Evolutionary conservation across 2,113 vertebrate genomes (phyloP).

Genomic region (Megaceryle torquata): DNA sequence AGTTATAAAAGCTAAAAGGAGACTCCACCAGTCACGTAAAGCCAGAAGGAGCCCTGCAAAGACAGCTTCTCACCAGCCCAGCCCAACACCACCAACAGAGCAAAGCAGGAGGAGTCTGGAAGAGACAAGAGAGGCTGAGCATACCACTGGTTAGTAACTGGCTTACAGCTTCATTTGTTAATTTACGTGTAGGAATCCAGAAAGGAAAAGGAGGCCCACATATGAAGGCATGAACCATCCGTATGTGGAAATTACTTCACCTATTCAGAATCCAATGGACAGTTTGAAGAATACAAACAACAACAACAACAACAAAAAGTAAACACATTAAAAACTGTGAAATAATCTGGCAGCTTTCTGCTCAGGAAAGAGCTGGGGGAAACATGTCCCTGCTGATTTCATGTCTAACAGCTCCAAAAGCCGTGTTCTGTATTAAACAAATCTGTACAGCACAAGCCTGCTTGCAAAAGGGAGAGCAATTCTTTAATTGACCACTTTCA

Average conservation of each 20-base stretch:
- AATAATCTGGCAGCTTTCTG: conserved; percentile 36
- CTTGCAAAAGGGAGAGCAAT: conserved; percentile 10
- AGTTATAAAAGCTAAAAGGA: background rate
- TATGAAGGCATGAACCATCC: conserved; percentile 5
- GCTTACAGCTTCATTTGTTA: background rate
- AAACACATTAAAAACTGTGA: background rate
- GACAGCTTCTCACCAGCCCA: background rate
- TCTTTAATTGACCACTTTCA: background rate
- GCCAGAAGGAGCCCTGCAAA: background rate
- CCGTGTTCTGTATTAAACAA: conserved; percentile 20
- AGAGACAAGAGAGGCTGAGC: background rate
- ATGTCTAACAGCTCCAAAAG: conserved; percentile 12
- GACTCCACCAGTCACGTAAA: background rate
- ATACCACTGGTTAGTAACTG: background rate
- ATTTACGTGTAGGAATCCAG: conserved; percentile 4
- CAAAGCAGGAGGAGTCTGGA: background rate
- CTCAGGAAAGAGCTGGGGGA: conserved; percentile 26
- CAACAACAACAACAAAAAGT: background rate
- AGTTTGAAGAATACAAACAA: background rate
- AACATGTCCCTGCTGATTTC: conserved; percentile 55
- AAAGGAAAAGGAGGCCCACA: background rate
- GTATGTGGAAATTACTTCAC: conserved; percentile 45
- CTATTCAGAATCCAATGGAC: background rate
- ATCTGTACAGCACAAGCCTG: background rate
- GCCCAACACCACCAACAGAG: background rate